A percentile compares a stretch with the other conserved stretches of the same genome.
These are phyloP conservation scores for Cryptophagus acutangulus DNA, from an alignment of 2,888 invertebrate genomes.

Conservation along the genomic window DNA sequence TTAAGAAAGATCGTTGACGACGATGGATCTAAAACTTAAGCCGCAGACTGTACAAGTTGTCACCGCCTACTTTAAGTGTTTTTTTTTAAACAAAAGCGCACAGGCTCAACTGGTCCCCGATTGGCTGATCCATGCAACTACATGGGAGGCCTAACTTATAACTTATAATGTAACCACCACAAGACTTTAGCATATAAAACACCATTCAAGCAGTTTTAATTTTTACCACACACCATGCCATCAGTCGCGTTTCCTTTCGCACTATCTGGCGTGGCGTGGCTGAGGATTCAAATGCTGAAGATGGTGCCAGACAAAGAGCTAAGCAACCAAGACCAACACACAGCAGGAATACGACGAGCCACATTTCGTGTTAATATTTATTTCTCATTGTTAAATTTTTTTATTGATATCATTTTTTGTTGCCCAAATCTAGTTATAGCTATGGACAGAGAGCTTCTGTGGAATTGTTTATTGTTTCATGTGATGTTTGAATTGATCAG, in stretches of 20 bases:
- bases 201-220: conserved; percentile 15
- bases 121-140: conserved; percentile 34
- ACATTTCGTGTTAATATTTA: conserved; percentile 17
- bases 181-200: conserved; percentile 26
- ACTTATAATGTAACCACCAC: conserved; percentile 31
- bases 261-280: not conserved
- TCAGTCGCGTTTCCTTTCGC: not conserved
- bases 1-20: too few species aligned
- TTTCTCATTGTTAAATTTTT: conserved; percentile 21
- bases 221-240: conserved; percentile 6
- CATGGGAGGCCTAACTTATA: conserved; percentile 39
- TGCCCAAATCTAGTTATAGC: conserved; percentile 16
- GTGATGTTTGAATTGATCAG: conserved; percentile 1
- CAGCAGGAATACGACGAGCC: too few species aligned
- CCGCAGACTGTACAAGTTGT: conserved; percentile 30
- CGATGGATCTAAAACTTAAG: too few species aligned
- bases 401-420: conserved; percentile 17
- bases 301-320: not conserved
- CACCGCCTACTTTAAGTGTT: conserved; percentile 39
- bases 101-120: conserved; percentile 30
- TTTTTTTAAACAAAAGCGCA: conserved; percentile 38
- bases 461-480: conserved; percentile 3
- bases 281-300: not conserved
- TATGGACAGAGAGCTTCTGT: conserved; percentile 3
- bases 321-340: too few species aligned